A percentile compares a stretch with the other conserved stretches of the same genome.
Evolutionary conservation across 1,140 invertebrate species (phyloP).

Genomic region (Aphaenogaster rudis): DNA sequence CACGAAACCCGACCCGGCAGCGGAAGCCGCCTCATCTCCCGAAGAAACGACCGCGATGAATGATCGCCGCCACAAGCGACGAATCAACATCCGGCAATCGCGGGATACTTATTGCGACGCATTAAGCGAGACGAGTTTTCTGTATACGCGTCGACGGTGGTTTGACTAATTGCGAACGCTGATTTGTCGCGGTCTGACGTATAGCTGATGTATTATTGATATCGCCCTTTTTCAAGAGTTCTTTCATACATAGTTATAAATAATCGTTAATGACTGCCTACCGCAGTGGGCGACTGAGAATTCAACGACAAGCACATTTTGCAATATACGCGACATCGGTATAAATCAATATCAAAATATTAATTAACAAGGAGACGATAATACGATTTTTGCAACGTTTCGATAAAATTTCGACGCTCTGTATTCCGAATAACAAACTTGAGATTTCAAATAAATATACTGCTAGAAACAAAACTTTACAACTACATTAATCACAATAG

Average conservation of each 20-base stretch:
- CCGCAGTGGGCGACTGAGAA: neutral
- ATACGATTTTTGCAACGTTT: neutral
- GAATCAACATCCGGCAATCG: slow-evolving; percentile 69
- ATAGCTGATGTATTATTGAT: slow-evolving; percentile 36
- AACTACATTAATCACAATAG: neutral
- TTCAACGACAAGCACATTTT: neutral
- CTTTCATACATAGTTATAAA: neutral
- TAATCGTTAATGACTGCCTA: neutral
- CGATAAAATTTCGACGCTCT: neutral
- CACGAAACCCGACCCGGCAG: neutral
- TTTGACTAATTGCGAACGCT: slow-evolving; percentile 70
- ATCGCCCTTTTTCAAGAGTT: neutral
- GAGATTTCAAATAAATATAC: neutral
- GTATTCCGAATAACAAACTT: slow-evolving; percentile 1
- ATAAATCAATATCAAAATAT: neutral
- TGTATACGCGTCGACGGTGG: slow-evolving; percentile 55
- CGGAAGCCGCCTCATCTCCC: slow-evolving; percentile 12
- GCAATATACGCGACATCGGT: neutral
- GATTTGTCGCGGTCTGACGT: slow-evolving; percentile 68
- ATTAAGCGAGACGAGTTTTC: slow-evolving; percentile 65
- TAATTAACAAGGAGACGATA: slow-evolving; percentile 6
- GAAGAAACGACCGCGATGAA: slow-evolving; percentile 69
- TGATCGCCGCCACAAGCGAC: slow-evolving; percentile 44
- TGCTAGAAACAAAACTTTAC: neutral
- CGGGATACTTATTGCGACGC: slow-evolving; percentile 60